phyloP scores from a whole-genome alignment of 2,113 vertebrate species.

The Gorsachius goisagi region DNA sequence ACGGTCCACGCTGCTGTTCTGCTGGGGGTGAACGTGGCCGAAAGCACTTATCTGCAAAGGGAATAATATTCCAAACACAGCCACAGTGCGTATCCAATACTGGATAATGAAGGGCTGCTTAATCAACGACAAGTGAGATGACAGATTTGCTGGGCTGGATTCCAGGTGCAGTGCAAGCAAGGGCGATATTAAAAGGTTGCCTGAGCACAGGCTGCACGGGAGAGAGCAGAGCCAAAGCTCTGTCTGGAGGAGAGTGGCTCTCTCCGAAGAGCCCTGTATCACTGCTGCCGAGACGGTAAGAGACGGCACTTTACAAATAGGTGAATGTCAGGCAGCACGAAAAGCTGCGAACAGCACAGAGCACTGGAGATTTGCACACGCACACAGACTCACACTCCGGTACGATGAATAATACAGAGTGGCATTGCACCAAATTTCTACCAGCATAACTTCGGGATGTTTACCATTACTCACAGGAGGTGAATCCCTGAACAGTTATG shows the following conservation, averaged over 20 bases:
- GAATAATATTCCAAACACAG: background rate
- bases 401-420: background rate
- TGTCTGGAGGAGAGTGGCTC: background rate
- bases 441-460: background rate
- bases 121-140: background rate
- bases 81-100: background rate
- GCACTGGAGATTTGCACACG: background rate
- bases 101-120: background rate
- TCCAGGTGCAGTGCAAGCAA: background rate
- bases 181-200: rapidly evolving
- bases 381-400: rapidly evolving
- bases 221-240: background rate
- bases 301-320: background rate
- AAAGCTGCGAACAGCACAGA: background rate
- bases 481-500: slow-evolving; percentile 56
- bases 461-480: slow-evolving; percentile 61
- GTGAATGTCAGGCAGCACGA: background rate
- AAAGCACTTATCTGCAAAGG: background rate
- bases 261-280: background rate
- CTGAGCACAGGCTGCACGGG: background rate
- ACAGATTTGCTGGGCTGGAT: background rate
- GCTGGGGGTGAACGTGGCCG: background rate
- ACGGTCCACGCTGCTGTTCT: background rate
- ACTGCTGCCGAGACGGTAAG: background rate
- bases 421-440: background rate